A percentile compares a stretch with the other conserved stretches of the same genome.
Evolutionary conservation across 2,888 invertebrate species (phyloP).

Genomic region (Arge pagana): DNA sequence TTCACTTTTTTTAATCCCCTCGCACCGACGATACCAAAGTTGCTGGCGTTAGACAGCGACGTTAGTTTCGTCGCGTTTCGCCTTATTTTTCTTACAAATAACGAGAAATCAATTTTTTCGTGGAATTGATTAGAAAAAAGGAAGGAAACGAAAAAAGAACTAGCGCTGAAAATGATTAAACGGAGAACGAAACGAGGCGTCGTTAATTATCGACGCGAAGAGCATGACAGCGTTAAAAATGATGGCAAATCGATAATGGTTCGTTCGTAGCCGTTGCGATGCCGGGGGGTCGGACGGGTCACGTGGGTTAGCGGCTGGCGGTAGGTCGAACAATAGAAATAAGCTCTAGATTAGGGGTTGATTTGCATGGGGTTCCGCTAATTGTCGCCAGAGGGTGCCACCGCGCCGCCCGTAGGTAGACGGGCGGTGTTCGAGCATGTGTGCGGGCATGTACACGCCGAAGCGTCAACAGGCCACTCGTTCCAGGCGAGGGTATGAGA

Average conservation of each 20-base stretch:
- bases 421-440: background rate
- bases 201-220: background rate
- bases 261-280: background rate
- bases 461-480: constrained; percentile 5
- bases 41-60: too few relatives aligned
- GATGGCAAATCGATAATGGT: constrained; percentile 15
- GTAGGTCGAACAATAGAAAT: constrained; percentile 31
- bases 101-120: too few relatives aligned
- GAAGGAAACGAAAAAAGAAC: background rate
- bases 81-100: too few relatives aligned
- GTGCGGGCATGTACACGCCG: background rate
- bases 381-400: constrained; percentile 35
- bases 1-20: too few relatives aligned
- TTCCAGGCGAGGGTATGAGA: constrained; percentile 29
- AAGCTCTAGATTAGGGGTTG: constrained; percentile 42
- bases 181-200: background rate
- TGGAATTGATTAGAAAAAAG: background rate
- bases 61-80: too few relatives aligned
- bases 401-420: background rate
- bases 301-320: constrained; percentile 2
- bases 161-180: background rate
- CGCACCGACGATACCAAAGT: too few relatives aligned
- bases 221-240: constrained; percentile 6
- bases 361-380: constrained; percentile 40
- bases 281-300: constrained; percentile 30